Conservation (phyloP, 2,797 vertebrate species). For the Chanos chanos region DNA sequence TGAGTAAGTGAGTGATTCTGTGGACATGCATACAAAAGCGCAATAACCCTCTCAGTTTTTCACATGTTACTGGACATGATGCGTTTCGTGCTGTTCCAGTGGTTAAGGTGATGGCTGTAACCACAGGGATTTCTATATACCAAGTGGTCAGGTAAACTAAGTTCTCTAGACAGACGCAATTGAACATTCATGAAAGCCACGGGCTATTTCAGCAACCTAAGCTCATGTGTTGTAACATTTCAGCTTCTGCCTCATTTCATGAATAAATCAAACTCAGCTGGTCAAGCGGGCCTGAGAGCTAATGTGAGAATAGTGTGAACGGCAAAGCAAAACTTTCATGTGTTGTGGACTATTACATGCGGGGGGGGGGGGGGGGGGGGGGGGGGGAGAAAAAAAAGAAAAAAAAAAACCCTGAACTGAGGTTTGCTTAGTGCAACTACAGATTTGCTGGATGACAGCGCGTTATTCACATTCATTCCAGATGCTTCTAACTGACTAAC, state of each 20-base stretch:
- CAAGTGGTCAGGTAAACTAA: background rate
- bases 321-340: no score
- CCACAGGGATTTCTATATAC: no score
- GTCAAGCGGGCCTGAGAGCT: background rate
- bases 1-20: background rate
- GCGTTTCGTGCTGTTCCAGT: constrained; percentile 8
- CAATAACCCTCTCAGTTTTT: background rate
- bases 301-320: background rate
- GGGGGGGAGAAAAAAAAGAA: no score
- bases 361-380: no score
- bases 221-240: constrained; percentile 28
- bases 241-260: constrained; percentile 29
- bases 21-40: background rate
- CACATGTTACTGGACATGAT: background rate
- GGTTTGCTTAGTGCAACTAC: no score
- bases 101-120: background rate
- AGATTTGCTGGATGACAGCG: no score
- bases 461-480: background rate
- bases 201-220: constrained; percentile 7
- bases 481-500: background rate
- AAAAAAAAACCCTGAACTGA: no score
- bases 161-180: constrained; percentile 7
- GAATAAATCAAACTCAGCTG: constrained; percentile 36
- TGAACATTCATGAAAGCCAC: background rate
- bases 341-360: no score